Evolutionary conservation across 2,888 invertebrate genomes (phyloP), one percentile per base, ranked within the genome.

Genomic region (Melanchra persicariae): DNA sequence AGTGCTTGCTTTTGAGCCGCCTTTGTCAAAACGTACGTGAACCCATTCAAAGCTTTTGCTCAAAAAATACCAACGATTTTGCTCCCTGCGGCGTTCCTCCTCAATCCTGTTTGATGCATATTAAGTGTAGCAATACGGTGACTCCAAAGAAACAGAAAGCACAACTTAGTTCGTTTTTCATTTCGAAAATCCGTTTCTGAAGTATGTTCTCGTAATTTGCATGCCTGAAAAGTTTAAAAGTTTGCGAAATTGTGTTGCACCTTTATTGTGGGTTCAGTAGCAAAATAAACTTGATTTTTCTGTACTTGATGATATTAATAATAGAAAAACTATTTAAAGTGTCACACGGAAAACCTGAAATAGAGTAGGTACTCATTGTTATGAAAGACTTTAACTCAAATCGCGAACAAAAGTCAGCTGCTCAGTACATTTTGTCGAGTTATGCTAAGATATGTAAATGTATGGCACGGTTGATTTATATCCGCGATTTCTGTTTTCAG

Each of bases 141-240:
- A 55, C 65, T 79, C 34, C 19, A 24, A 55, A 55, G 66, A 45
- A 71, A 72, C 70, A 70, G 72, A 63, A 73, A 70, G 58, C 66
- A 70, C 52, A 75, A 76, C 73, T 77, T 74, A 71, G 72, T 85
- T 78, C 76, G 62, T 84, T 82, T 85, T 82, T 81, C 81, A 87
- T 74, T 79, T 73, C n/a, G 49, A 62, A 84, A 82, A 82, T 78
- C 81, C 67, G 73, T 86, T 82, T 79, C 80, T 77, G 76, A 80
- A 67, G 77, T 82, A 60, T 71, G 74, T 78, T 71, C 79, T 74
- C 75, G 74, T 82, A 83, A 82, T 83, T 86, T 79, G 70, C 77
- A 79, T 78, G 72, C 77, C 66, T 66, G 79, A 52, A 65, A 77
- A 71, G 76, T 79, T 79, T 83, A 68, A 49, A 70, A 70, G 58